These are phyloP conservation scores for Zaprionus ornatus DNA, from an alignment of 1,140 invertebrate genomes.

Conservation along the genomic window DNA sequence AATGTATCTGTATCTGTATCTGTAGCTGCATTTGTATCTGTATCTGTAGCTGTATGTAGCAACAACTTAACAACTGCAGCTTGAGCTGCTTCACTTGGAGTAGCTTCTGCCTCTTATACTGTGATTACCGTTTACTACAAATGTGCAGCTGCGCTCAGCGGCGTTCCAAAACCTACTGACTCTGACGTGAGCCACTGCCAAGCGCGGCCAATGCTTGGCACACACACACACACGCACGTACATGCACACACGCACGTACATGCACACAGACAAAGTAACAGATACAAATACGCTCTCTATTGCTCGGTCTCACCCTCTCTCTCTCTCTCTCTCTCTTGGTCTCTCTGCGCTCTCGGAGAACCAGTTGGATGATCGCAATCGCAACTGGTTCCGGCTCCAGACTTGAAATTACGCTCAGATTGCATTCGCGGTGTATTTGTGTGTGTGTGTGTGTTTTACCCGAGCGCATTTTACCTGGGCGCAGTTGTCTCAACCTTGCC, in stretches of 20 bases:
- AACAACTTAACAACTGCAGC: slow-evolving; percentile 30
- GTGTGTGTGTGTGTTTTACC: slow-evolving; percentile 34
- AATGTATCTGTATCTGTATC: slow-evolving; percentile 36
- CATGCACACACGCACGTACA: slow-evolving; percentile 2
- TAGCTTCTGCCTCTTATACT: background rate
- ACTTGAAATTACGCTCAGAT: slow-evolving; percentile 56
- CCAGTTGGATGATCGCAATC: slow-evolving; percentile 58
- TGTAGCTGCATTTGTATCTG: slow-evolving; percentile 34
- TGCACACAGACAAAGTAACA: background rate
- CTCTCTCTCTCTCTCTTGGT: slow-evolving; percentile 7
- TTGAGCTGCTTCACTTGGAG: slow-evolving; percentile 13
- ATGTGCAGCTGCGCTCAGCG: slow-evolving; percentile 78
- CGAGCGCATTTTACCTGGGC: slow-evolving; percentile 32
- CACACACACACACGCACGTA: slow-evolving; percentile 2
- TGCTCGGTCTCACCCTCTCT: slow-evolving; percentile 14
- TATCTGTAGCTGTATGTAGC: slow-evolving; percentile 40
- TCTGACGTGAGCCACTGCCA: slow-evolving; percentile 25
- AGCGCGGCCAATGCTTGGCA: slow-evolving; percentile 19
- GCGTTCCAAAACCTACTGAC: slow-evolving; percentile 78
- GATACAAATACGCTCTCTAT: slow-evolving; percentile 18
- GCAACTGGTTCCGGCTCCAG: slow-evolving; percentile 60
- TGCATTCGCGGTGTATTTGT: slow-evolving; percentile 53
- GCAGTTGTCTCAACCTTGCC: slow-evolving; percentile 35
- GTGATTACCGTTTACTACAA: slow-evolving; percentile 69
- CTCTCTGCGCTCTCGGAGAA: slow-evolving; percentile 20